These are phyloP conservation scores for Neuroterus valhalla DNA, from an alignment of 1,140 invertebrate genomes.

Conservation along the genomic window DNA sequence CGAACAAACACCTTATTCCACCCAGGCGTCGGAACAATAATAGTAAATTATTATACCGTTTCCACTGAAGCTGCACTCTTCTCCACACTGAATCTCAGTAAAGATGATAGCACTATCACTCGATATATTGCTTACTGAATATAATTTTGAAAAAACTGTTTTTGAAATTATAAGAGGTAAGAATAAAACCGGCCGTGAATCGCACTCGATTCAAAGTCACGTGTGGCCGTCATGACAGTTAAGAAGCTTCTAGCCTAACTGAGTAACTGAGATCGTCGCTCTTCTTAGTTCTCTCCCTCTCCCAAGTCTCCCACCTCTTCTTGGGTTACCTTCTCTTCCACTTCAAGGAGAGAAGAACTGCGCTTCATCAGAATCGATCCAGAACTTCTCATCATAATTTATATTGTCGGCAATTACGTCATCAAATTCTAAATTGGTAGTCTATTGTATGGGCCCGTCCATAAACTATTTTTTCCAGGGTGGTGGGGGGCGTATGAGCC, in stretches of 20 bases:
- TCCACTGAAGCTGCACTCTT: too few relatives aligned
- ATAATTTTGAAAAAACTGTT: background rate
- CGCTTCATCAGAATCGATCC: background rate
- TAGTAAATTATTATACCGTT: too few relatives aligned
- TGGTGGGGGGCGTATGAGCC: too few relatives aligned
- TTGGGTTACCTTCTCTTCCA: constrained; percentile 3
- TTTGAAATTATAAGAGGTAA: background rate
- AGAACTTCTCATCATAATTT: background rate
- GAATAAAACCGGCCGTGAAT: background rate
- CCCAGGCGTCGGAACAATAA: too few relatives aligned
- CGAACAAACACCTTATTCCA: too few relatives aligned
- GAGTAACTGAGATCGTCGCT: constrained; percentile 45
- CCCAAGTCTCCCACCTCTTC: background rate
- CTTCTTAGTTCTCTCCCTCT: constrained; percentile 24
- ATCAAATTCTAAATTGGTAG: background rate
- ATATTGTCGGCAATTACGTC: background rate
- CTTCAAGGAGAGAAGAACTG: background rate
- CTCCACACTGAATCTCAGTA: too few relatives aligned
- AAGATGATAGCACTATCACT: too few relatives aligned
- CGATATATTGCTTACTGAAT: too few relatives aligned
- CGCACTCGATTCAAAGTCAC: constrained; percentile 32
- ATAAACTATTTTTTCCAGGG: too few relatives aligned
- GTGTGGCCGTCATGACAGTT: constrained; percentile 50
- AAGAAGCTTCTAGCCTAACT: constrained; percentile 51
- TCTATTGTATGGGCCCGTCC: background rate